phyloP scores from a whole-genome alignment of 2,113 vertebrate genomes.

The Gopherus evgoodei region DNA sequence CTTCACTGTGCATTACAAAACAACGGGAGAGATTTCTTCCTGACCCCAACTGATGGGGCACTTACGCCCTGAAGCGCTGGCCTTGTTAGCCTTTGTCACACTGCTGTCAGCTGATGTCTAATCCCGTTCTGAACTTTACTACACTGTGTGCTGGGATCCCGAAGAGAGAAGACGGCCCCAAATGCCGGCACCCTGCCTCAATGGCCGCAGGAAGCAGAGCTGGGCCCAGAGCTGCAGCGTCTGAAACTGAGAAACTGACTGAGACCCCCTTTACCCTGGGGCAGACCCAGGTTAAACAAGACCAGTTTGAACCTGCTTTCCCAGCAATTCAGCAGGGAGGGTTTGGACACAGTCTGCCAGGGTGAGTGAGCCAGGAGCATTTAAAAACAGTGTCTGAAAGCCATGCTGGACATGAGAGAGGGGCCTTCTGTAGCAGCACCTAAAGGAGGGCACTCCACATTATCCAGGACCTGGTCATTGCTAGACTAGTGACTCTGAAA shows the following conservation, averaged over 20 bases:
- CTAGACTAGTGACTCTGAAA: background rate
- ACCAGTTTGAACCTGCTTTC: background rate
- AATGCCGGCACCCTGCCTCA: no score
- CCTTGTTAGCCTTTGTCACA: background rate
- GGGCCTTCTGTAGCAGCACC: background rate
- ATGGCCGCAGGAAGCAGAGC: background rate
- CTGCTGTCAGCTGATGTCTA: background rate
- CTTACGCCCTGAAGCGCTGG: background rate
- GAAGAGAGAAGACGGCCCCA: background rate
- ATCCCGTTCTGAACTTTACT: background rate
- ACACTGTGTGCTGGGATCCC: background rate
- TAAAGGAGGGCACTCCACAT: background rate
- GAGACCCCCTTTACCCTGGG: no score
- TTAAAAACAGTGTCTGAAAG: background rate
- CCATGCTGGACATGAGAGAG: background rate
- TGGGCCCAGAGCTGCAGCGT: background rate
- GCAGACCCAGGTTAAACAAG: no score
- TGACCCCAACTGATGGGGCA: background rate
- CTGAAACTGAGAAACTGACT: background rate
- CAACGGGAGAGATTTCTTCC: background rate
- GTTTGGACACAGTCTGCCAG: background rate
- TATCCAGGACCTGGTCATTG: background rate
- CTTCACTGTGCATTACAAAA: background rate
- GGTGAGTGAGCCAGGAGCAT: no score
- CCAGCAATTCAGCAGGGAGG: background rate